These are phyloP conservation scores for Valencia hispanica DNA, from an alignment of 2,797 vertebrate species.

Conservation along the genomic window DNA sequence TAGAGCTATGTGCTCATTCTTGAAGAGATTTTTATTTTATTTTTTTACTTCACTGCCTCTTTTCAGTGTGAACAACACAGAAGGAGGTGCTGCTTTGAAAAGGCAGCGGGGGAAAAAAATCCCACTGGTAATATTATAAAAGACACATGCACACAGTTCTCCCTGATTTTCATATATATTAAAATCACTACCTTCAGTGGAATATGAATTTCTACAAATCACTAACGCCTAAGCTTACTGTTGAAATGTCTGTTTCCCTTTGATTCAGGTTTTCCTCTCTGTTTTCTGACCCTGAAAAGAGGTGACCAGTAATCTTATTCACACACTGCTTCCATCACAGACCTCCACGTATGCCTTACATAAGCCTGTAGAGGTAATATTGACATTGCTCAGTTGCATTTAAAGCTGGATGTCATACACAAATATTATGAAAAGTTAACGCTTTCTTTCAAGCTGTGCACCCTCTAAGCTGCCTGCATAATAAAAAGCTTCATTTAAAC, in stretches of 20 bases:
- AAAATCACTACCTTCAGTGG: conserved; percentile 88
- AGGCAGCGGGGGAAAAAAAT: conserved; percentile 89
- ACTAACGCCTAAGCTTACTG: conserved; percentile 83
- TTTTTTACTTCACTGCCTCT: not conserved
- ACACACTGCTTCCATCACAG: conserved; percentile 64
- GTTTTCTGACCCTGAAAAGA: conserved; percentile 78
- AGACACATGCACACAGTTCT: conserved; percentile 88
- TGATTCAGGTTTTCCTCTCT: conserved; percentile 72
- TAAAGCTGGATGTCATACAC: conserved; percentile 76
- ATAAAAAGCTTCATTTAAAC: conserved; percentile 63
- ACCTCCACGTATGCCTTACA: conserved; percentile 52
- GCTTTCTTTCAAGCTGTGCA: conserved; percentile 40
- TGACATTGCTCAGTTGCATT: conserved; percentile 75
- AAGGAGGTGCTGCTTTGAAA: conserved; percentile 74
- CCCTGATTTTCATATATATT: conserved; percentile 99
- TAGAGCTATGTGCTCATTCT: conserved; percentile 35
- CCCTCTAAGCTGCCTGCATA: conserved; percentile 39
- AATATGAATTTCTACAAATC: conserved; percentile 87
- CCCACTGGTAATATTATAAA: conserved; percentile 88
- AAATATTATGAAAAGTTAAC: conserved; percentile 78
- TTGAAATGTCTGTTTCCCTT: conserved; percentile 79
- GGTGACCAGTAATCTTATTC: conserved; percentile 76
- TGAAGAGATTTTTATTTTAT: conserved; percentile 30
- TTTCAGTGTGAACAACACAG: conserved; percentile 24
- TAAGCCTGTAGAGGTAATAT: conserved; percentile 71